These are phyloP conservation scores for Metallyticus violacea DNA, from an alignment of 2,888 invertebrate species.

Conservation along the genomic window DNA sequence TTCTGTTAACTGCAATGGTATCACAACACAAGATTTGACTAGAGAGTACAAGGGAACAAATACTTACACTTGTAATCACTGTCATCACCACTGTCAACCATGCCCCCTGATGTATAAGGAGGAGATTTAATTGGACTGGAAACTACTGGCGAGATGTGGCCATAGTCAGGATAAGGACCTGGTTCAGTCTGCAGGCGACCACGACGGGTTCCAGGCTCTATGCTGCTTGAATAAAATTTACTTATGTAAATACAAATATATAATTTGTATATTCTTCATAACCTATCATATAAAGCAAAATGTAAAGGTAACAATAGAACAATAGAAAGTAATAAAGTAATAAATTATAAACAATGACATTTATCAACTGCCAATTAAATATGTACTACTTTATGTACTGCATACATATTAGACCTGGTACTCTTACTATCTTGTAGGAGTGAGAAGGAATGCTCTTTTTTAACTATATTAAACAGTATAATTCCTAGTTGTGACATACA, in stretches of 20 bases:
- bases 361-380: no score
- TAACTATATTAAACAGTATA: no score
- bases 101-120: conserved; percentile 47
- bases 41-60: not conserved
- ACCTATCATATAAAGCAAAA: no score
- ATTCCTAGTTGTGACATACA: no score
- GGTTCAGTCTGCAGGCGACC: conserved; percentile 59
- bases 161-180: conserved; percentile 50
- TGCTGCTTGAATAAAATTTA: not conserved
- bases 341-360: no score
- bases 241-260: not conserved
- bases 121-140: conserved; percentile 61
- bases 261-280: not conserved
- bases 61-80: conserved; percentile 46
- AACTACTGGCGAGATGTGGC: conserved; percentile 49
- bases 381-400: no score
- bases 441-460: no score
- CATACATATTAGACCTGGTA: no score
- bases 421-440: no score
- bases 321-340: no score
- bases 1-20: not conserved
- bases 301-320: no score
- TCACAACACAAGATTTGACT: no score
- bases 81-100: conserved; percentile 52
- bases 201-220: conserved; percentile 42